phyloP scores from a whole-genome alignment of 2,888 invertebrate species.

The Leptodirus hochenwartii region DNA sequence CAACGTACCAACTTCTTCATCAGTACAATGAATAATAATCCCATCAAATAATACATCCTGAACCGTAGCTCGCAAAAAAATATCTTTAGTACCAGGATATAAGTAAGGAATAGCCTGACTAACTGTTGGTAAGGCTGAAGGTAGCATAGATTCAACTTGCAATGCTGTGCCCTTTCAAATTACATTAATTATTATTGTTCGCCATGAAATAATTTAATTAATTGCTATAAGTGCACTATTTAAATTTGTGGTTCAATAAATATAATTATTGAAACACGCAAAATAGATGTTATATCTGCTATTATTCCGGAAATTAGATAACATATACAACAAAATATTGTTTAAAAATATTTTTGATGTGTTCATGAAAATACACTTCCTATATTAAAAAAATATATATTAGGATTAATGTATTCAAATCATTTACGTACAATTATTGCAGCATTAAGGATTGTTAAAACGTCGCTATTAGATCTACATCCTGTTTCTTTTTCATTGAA shows the following conservation, averaged over 20 bases:
- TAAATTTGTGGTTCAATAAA: not conserved
- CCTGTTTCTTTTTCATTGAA: slow-evolving; percentile 34
- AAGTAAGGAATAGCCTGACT: slow-evolving; percentile 33
- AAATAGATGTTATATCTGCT: not conserved
- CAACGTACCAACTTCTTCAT: slow-evolving; percentile 28
- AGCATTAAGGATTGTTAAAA: slow-evolving; percentile 35
- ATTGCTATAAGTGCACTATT: not conserved
- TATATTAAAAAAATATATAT: too few species aligned
- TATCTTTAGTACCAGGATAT: slow-evolving; percentile 30
- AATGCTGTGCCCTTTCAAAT: slow-evolving; percentile 15
- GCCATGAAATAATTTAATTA: slow-evolving; percentile 2
- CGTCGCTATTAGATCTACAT: slow-evolving; percentile 29
- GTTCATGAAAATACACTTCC: too few species aligned
- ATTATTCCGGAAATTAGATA: too few species aligned
- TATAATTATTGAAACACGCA: not conserved
- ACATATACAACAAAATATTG: too few species aligned
- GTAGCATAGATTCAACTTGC: slow-evolving; percentile 14
- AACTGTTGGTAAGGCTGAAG: slow-evolving; percentile 26
- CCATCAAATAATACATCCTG: slow-evolving; percentile 39
- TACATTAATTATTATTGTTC: slow-evolving; percentile 1
- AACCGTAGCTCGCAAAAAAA: slow-evolving; percentile 32
- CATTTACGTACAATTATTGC: slow-evolving; percentile 34
- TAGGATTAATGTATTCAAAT: too few species aligned
- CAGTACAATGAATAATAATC: slow-evolving; percentile 32
- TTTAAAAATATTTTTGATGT: too few species aligned